These are phyloP conservation scores for Digitonthophagus gazella DNA, from an alignment of 2,888 invertebrate species.

Conservation along the genomic window DNA sequence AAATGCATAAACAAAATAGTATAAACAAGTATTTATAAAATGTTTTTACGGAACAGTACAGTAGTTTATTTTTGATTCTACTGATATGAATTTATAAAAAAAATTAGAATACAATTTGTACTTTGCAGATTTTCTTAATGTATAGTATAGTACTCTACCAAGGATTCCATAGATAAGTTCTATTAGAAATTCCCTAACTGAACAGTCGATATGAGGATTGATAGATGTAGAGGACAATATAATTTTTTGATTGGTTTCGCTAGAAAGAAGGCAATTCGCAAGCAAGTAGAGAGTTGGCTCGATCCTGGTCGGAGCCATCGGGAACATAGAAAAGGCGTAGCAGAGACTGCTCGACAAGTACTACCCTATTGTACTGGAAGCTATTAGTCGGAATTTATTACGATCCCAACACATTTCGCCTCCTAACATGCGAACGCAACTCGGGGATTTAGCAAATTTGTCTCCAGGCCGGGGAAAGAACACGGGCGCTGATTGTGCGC, in stretches of 20 bases:
- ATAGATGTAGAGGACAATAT: background rate
- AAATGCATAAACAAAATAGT: no score
- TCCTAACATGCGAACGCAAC: conserved; percentile 7
- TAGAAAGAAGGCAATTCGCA: background rate
- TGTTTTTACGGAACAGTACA: no score
- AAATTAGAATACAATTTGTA: no score
- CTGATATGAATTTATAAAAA: no score
- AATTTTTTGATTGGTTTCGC: background rate
- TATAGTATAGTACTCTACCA: no score
- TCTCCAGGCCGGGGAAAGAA: conserved; percentile 2
- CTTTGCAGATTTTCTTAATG: no score
- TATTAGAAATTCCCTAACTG: no score
- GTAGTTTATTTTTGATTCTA: no score
- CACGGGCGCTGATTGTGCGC: background rate
- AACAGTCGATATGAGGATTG: background rate
- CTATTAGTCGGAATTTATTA: conserved; percentile 53
- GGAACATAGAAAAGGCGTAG: conserved; percentile 53
- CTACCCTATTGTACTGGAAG: conserved; percentile 50
- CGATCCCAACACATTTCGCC: conserved; percentile 46
- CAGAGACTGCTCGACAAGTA: conserved; percentile 49
- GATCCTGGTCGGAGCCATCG: background rate
- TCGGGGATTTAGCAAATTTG: conserved; percentile 13
- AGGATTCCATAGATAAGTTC: no score
- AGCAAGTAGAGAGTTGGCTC: background rate
- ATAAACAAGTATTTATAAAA: no score